Conservation (phyloP, 2,888 invertebrate genomes). For the Papilio demoleus region DNA sequence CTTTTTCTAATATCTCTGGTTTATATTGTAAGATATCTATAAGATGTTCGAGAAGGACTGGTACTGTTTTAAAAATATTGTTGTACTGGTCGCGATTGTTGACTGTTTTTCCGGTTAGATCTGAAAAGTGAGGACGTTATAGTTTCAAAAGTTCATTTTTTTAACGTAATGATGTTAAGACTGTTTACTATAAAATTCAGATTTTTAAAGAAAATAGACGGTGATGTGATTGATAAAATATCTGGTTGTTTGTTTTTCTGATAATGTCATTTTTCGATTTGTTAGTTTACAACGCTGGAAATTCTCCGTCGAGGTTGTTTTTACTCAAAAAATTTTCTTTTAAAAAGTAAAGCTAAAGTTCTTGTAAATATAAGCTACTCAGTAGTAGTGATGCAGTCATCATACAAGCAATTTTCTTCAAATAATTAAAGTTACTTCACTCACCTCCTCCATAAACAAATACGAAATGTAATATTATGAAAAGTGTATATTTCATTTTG, state of each 20-base stretch:
- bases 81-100: constrained; percentile 15
- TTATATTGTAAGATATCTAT: constrained; percentile 31
- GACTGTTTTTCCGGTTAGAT: neutral
- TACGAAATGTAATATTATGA: neutral
- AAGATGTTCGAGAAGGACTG: constrained; percentile 23
- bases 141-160: neutral
- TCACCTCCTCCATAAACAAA: neutral
- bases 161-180: neutral
- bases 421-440: neutral
- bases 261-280: too few relatives aligned
- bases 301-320: too few relatives aligned
- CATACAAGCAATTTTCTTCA: neutral
- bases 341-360: too few relatives aligned
- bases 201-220: too few relatives aligned
- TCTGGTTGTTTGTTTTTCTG: too few relatives aligned
- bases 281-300: too few relatives aligned
- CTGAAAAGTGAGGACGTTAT: constrained; percentile 3
- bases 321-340: too few relatives aligned
- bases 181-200: neutral
- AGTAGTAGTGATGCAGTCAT: too few relatives aligned
- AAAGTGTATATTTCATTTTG: neutral
- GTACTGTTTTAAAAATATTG: constrained; percentile 10
- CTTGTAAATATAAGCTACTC: too few relatives aligned
- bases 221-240: too few relatives aligned
- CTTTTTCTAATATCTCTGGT: constrained; percentile 17